Evolutionary conservation across 1,140 invertebrate species (phyloP).

Genomic region (Drosophila serrata): DNA sequence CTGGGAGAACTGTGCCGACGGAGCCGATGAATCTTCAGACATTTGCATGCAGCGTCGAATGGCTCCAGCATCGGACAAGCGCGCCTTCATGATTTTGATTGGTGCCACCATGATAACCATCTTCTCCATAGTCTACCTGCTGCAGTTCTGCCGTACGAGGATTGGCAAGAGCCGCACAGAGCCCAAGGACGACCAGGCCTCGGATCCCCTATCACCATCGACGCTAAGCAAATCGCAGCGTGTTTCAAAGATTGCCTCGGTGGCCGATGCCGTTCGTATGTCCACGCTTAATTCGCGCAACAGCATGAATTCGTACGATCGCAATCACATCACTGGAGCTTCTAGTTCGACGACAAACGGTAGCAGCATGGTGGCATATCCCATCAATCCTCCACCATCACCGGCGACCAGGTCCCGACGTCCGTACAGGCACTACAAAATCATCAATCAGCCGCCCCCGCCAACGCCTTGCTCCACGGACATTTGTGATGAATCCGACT

Average conservation of each 20-base stretch:
- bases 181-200: conserved; percentile 87
- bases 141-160: conserved; percentile 86
- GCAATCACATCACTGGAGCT: conserved; percentile 93
- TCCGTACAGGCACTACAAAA: conserved; percentile 91
- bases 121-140: conserved; percentile 85
- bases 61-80: conserved; percentile 85
- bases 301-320: conserved; percentile 90
- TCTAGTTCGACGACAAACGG: conserved; percentile 91
- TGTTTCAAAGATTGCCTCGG: conserved; percentile 85
- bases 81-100: conserved; percentile 85
- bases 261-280: conserved; percentile 88
- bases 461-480: conserved; percentile 98
- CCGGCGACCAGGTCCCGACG: conserved; percentile 92
- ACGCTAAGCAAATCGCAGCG: conserved; percentile 86
- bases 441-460: conserved; percentile 94
- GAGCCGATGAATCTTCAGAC: conserved; percentile 89
- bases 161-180: conserved; percentile 85
- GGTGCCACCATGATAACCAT: conserved; percentile 86
- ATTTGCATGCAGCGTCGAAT: conserved; percentile 86
- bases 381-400: conserved; percentile 93
- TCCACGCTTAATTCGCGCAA: conserved; percentile 88
- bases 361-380: conserved; percentile 86
- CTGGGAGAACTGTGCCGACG: conserved; percentile 90
- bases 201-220: conserved; percentile 87
- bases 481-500: conserved; percentile 95